A percentile compares a stretch with the other conserved stretches of the same genome.
Conservation (phyloP, 2,113 vertebrate genomes). For the Fukomys damarensis region DNA sequence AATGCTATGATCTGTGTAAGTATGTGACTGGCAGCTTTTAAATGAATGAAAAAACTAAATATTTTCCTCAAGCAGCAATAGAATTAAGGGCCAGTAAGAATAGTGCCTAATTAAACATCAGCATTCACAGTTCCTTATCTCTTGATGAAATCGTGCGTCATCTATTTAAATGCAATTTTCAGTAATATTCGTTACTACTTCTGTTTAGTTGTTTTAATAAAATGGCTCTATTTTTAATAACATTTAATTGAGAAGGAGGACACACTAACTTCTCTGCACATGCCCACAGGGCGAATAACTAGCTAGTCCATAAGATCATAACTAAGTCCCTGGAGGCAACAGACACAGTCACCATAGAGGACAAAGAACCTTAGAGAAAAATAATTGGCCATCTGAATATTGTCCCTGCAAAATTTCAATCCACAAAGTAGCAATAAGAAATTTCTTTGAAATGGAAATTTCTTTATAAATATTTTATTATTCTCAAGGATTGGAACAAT, state of each 20-base stretch:
- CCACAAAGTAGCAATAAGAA: neutral
- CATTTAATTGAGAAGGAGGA: neutral
- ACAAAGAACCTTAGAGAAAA: slow-evolving; percentile 35
- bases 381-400: slow-evolving; percentile 39
- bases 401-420: slow-evolving; percentile 23
- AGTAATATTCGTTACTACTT: slow-evolving; percentile 17
- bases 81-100: slow-evolving; percentile 10
- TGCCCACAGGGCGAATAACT: neutral
- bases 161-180: slow-evolving; percentile 4
- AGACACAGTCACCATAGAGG: neutral
- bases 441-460: slow-evolving; percentile 38
- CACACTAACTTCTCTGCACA: neutral
- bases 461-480: slow-evolving; percentile 54
- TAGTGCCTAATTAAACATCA: slow-evolving; percentile 1
- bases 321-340: neutral
- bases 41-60: slow-evolving; percentile 58
- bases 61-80: slow-evolving; percentile 18
- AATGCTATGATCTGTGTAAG: neutral
- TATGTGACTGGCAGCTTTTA: neutral
- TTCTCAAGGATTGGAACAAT: slow-evolving; percentile 51
- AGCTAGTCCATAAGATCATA: neutral
- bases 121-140: slow-evolving; percentile 10
- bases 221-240: slow-evolving; percentile 17
- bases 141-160: neutral
- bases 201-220: slow-evolving; percentile 42